Conservation (phyloP, 1,140 invertebrate species). For the Diploscapter pachys region DNA sequence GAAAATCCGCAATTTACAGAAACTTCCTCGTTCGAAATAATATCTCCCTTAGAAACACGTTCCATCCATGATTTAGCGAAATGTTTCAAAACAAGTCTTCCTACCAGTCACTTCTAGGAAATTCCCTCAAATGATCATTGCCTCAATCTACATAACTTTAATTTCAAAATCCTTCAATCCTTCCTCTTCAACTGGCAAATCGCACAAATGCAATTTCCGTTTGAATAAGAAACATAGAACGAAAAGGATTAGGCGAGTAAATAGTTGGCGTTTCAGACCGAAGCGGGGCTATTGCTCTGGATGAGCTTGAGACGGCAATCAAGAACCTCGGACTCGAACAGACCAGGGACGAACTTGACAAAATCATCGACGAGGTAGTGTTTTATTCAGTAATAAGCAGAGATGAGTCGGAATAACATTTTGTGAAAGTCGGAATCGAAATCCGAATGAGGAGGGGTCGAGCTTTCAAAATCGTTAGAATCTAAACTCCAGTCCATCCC, state of each 20-base stretch:
- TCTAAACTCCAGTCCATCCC: no score
- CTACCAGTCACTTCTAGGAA: no score
- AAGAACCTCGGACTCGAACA: slow-evolving; percentile 51
- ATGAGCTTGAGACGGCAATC: slow-evolving; percentile 57
- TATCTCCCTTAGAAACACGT: no score
- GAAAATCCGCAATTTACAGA: neutral
- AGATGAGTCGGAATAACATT: neutral
- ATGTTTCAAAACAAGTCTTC: neutral
- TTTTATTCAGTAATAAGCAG: neutral
- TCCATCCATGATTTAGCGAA: no score
- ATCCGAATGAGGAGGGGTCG: neutral
- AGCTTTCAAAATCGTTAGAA: neutral
- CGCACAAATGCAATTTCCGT: no score
- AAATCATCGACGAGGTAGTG: slow-evolving; percentile 38
- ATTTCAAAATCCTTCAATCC: no score
- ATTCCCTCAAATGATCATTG: no score
- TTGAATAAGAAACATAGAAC: no score
- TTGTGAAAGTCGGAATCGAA: neutral
- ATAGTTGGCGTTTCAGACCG: slow-evolving; percentile 40
- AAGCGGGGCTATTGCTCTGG: slow-evolving; percentile 54
- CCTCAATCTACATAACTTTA: no score
- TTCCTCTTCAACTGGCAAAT: no score
- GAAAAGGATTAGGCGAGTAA: neutral
- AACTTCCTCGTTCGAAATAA: neutral
- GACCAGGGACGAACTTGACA: slow-evolving; percentile 38